These are phyloP conservation scores for Ictalurus punctatus DNA, from an alignment of 2,113 vertebrate genomes.

Conservation along the genomic window DNA sequence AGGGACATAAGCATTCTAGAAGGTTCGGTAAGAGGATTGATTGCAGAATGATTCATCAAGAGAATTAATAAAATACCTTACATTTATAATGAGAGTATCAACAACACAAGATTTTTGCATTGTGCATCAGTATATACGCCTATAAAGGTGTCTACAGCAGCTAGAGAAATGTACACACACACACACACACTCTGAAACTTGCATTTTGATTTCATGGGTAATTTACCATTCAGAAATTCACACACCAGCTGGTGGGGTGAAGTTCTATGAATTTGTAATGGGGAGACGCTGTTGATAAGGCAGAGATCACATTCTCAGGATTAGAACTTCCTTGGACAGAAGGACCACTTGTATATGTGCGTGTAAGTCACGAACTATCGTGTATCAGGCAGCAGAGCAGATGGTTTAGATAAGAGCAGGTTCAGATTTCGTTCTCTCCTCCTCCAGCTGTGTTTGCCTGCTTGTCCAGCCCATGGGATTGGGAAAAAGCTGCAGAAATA, in stretches of 20 bases:
- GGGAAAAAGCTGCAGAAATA: neutral
- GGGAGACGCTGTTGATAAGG: neutral
- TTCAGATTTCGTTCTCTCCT: neutral
- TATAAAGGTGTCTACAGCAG: neutral
- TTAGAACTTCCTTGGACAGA: neutral
- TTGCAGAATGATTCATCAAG: neutral
- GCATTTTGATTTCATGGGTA: neutral
- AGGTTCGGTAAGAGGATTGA: neutral
- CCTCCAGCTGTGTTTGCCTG: slow-evolving; percentile 30
- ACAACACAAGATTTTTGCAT: neutral
- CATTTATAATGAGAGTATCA: neutral
- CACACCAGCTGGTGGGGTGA: neutral
- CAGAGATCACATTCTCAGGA: neutral
- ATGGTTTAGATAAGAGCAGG: neutral
- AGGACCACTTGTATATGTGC: neutral
- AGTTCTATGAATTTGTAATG: neutral
- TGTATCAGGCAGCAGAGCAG: neutral
- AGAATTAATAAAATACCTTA: neutral
- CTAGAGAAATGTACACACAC: neutral
- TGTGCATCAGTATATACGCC: neutral
- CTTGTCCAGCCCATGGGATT: neutral
- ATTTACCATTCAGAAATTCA: neutral
- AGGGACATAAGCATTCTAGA: neutral
- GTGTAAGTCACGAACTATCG: neutral
- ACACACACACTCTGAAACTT: neutral